Conservation (phyloP, 2,797 vertebrate genomes). For the Orientallactaga sibirica region DNA sequence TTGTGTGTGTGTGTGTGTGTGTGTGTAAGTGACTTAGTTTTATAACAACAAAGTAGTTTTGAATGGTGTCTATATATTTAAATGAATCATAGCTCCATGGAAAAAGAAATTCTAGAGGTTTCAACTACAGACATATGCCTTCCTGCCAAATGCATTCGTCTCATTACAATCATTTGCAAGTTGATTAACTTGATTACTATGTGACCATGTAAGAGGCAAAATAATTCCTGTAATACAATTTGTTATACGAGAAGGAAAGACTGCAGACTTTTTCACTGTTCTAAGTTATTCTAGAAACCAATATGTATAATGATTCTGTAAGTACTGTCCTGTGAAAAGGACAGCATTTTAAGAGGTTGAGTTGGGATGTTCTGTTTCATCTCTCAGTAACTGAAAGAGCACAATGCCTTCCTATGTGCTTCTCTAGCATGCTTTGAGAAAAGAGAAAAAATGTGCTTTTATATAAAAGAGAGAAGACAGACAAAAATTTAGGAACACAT, state of each 20-base stretch:
- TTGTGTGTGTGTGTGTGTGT: not conserved
- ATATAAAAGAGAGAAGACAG: not conserved
- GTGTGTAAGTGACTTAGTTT: not conserved
- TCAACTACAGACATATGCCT: not conserved
- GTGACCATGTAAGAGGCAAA: not conserved
- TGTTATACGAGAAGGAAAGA: slow-evolving; percentile 8
- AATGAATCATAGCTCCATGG: not conserved
- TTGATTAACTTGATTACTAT: slow-evolving; percentile 58
- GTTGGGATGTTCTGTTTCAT: not conserved
- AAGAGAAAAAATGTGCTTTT: not conserved
- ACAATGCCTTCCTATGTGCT: not conserved
- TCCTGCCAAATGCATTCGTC: slow-evolving; percentile 55
- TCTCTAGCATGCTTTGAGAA: not conserved
- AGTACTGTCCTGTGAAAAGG: not conserved
- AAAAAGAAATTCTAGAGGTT: slow-evolving; percentile 32
- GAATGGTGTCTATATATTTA: not conserved
- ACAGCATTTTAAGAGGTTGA: not conserved
- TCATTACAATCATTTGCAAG: slow-evolving; percentile 56
- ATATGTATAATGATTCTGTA: not conserved
- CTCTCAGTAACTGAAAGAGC: not conserved
- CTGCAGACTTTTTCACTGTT: not conserved
- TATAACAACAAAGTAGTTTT: not conserved
- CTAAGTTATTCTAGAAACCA: not conserved
- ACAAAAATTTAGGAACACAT: not conserved
- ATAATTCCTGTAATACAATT: slow-evolving; percentile 33